Evolutionary conservation across 2,113 vertebrate genomes (phyloP).

Genomic region (Morone saxatilis): DNA sequence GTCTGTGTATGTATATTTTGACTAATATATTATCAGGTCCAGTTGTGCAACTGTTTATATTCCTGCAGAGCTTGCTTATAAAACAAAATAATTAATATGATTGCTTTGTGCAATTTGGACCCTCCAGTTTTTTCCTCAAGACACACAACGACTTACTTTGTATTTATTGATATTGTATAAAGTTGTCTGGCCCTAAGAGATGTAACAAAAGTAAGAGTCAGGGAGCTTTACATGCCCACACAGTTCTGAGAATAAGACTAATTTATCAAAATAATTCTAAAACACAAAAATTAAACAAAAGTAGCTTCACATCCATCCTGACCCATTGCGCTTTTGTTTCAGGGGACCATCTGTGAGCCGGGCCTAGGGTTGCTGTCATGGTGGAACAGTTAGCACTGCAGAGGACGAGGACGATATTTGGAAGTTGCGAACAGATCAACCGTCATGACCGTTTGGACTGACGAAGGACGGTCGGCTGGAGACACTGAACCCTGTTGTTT

Average conservation of each 20-base stretch:
- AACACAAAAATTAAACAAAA: not conserved
- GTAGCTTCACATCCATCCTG: not conserved
- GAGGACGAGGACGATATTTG: not conserved
- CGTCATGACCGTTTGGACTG: not conserved
- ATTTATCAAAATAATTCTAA: not conserved
- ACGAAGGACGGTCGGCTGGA: not conserved
- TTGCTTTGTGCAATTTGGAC: no score
- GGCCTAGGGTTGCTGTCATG: slow-evolving; percentile 86
- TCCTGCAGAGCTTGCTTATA: no score
- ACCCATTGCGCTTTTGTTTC: slow-evolving; percentile 31
- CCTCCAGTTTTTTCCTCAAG: no score
- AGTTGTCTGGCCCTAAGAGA: no score
- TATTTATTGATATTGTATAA: no score
- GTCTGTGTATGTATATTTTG: no score
- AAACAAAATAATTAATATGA: no score
- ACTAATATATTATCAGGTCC: no score
- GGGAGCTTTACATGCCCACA: not conserved
- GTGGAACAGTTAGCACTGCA: slow-evolving; percentile 83
- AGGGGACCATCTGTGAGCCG: slow-evolving; percentile 86
- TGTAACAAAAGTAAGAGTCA: not conserved
- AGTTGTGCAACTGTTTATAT: no score
- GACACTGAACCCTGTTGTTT: not conserved
- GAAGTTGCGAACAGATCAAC: not conserved
- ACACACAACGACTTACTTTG: no score
- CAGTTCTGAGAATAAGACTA: not conserved